Percentiles rank a stretch among this genome's conserved stretches.
Evolutionary conservation across 1,140 invertebrate species (phyloP).

Genomic region (Ceratosolen solmsi): DNA sequence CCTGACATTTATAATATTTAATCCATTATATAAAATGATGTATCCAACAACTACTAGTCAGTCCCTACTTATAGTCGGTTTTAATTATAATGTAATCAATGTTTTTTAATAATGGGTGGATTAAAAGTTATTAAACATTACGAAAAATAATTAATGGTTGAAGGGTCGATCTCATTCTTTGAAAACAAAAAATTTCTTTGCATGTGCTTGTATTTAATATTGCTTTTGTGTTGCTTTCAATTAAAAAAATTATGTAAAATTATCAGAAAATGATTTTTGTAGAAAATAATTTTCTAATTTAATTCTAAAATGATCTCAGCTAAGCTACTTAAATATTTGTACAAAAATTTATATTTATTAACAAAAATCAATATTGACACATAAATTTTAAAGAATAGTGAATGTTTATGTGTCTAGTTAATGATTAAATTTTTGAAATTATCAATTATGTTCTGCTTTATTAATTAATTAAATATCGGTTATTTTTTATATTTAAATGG

Average conservation of each 20-base stretch:
- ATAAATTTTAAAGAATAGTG: background rate
- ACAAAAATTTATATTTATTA: no score
- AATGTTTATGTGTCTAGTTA: background rate
- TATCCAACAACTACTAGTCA: slow-evolving; percentile 74
- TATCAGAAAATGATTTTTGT: background rate
- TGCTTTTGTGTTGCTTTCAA: slow-evolving; percentile 64
- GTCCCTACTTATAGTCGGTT: slow-evolving; percentile 63
- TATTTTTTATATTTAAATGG: no score
- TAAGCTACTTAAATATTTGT: no score
- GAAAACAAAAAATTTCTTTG: slow-evolving; percentile 62
- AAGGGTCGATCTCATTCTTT: slow-evolving; percentile 54
- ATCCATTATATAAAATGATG: slow-evolving; percentile 50
- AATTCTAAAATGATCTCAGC: no score
- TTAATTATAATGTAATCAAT: slow-evolving; percentile 30
- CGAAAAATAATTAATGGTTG: slow-evolving; percentile 47
- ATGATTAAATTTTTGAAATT: background rate
- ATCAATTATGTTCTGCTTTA: no score
- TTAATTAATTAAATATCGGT: no score
- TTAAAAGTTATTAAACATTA: slow-evolving; percentile 27
- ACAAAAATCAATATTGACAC: background rate
- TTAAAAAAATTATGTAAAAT: slow-evolving; percentile 28
- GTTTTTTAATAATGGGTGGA: slow-evolving; percentile 26
- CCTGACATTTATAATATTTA: slow-evolving; percentile 19
- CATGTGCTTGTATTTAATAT: slow-evolving; percentile 65
- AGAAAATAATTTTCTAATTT: background rate